Base-by-base conservation (phyloP, 1,140 invertebrate species). In the Phymastichus coffea region DNA sequence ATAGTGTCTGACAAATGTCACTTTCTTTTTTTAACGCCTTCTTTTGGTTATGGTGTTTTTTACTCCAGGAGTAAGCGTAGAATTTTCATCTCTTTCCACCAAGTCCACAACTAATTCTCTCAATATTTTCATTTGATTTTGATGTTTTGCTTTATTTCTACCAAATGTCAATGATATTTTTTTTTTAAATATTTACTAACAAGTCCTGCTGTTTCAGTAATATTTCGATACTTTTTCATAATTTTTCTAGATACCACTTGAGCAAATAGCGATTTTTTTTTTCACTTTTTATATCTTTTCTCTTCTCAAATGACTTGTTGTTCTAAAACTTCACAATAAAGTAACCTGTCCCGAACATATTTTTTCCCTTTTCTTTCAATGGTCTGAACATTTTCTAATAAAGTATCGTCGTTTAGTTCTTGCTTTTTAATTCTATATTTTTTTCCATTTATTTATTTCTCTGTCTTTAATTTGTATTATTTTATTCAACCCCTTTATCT, bases 31-130 rank as follows among this genome's bases (percentile, higher is more conserved):
- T 61, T 64, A 37, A 57, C 44, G 23, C 66, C 63, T n/a, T 66
- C 65, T 51, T 52, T 67, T 25, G 63, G 61, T 28, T 71, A 63
- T 19, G 23, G 49, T 47, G 71, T 67, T 40, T 62, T 69, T 63
- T 65, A 60, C 35, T 14, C 68, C 66, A 9, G 70, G 67, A 57
- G 49, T 52, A 28, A 56, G 38, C 19, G 52, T 25, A 15, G 59
- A 66, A 44, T 63, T 65, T 46, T 64, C 62, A 47, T 70, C 63
- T 35, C 62, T 47, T 40, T 66, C 52, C 4, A 66, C 61, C 64
- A 68, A 66, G 10, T 63, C 41, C 44, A 9, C 12, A 47, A 64
- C 28, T 30, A 37, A 48, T 52, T 44, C 38, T 48, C 23, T 17
- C 35, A 57, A 59, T 1, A 10, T 40, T 8, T 38, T n/a, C 33